Evolutionary conservation across 2,113 vertebrate species (phyloP).

Genomic region (Hypomesus transpacificus): DNA sequence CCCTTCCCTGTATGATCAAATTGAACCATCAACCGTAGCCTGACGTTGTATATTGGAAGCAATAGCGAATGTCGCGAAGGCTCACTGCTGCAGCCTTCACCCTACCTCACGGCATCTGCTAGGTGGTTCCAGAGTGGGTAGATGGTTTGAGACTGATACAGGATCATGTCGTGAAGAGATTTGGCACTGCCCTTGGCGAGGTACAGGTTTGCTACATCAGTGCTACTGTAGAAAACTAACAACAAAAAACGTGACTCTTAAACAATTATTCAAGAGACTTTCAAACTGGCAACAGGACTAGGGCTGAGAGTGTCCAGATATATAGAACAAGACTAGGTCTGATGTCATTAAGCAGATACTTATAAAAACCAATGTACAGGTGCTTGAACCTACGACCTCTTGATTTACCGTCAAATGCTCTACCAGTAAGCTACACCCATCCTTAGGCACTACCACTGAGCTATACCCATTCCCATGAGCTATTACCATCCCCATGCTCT

Average conservation of each 20-base stretch:
- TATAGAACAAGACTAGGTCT: too few relatives aligned
- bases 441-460: too few relatives aligned
- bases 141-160: slow-evolving; percentile 69
- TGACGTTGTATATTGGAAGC: not conserved
- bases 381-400: not conserved
- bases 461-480: too few relatives aligned
- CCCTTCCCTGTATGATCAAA: slow-evolving; percentile 62
- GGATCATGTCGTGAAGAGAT: slow-evolving; percentile 68
- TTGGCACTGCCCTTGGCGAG: slow-evolving; percentile 66
- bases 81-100: too few relatives aligned
- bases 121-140: slow-evolving; percentile 75
- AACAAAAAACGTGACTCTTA: not conserved
- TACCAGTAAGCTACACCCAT: not conserved
- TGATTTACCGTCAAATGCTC: not conserved
- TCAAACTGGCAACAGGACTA: too few relatives aligned
- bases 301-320: too few relatives aligned
- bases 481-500: too few relatives aligned
- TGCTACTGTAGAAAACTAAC: slow-evolving; percentile 68
- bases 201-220: slow-evolving; percentile 68
- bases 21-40: not conserved
- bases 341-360: too few relatives aligned
- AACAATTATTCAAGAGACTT: not conserved
- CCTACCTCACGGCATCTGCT: slow-evolving; percentile 68
- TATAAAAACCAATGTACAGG: not conserved
- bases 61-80: too few relatives aligned